Evolutionary conservation across 2,797 vertebrate species (phyloP).

Genomic region (Phoxinus dragarum): DNA sequence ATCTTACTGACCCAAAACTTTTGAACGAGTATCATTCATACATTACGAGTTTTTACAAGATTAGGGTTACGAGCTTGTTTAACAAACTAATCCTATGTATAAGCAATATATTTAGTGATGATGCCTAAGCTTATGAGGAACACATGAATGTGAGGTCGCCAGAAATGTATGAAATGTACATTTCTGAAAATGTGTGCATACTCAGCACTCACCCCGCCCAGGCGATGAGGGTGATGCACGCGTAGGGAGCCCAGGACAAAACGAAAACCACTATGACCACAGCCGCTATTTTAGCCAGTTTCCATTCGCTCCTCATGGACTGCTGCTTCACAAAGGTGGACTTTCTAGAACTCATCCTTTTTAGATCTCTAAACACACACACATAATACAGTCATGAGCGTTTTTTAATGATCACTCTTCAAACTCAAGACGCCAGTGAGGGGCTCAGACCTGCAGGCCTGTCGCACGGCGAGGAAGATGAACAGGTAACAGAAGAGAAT

Average conservation of each 20-base stretch:
- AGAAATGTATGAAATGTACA: neutral
- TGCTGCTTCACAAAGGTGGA: conserved; percentile 77
- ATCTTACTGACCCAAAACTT: neutral
- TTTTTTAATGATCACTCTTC: neutral
- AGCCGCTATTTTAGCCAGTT: conserved; percentile 89
- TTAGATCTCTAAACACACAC: conserved; percentile 76
- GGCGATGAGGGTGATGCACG: conserved; percentile 88
- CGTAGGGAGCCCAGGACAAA: conserved; percentile 89
- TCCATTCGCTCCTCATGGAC: conserved; percentile 86
- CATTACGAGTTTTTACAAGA: too few species aligned
- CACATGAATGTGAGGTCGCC: neutral
- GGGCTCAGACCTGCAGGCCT: conserved; percentile 72
- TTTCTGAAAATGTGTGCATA: neutral
- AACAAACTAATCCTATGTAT: neutral
- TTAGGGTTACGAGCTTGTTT: neutral
- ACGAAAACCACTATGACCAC: conserved; percentile 87
- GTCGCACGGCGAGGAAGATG: conserved; percentile 79
- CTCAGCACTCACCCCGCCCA: conserved; percentile 84
- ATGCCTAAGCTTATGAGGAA: neutral
- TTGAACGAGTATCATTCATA: neutral
- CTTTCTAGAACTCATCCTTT: conserved; percentile 83
- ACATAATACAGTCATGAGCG: neutral
- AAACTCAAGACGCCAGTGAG: neutral
- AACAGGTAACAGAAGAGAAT: conserved; percentile 79
- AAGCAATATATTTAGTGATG: neutral